phyloP scores from a whole-genome alignment of 2,888 invertebrate genomes.

The Biston stratarius region DNA sequence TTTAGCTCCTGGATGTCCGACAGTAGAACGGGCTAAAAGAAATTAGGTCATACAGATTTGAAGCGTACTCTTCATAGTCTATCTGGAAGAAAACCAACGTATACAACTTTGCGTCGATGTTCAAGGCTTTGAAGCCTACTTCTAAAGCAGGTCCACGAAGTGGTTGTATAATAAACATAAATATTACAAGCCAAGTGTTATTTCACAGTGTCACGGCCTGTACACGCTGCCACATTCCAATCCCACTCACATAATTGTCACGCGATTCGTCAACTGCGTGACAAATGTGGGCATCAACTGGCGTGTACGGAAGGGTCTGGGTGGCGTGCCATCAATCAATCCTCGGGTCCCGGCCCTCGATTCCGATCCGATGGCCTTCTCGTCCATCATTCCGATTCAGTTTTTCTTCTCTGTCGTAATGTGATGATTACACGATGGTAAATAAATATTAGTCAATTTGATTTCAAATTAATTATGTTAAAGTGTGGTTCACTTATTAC shows the following conservation, averaged over 20 bases:
- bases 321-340: conserved; percentile 55
- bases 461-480: neutral
- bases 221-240: conserved; percentile 24
- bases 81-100: too few species aligned
- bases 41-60: too few species aligned
- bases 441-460: conserved; percentile 1
- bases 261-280: conserved; percentile 56
- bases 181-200: too few species aligned
- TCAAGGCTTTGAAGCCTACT: too few species aligned
- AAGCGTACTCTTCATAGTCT: too few species aligned
- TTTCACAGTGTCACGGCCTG: neutral
- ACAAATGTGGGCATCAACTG: conserved; percentile 59
- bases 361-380: conserved; percentile 15
- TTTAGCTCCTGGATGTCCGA: too few species aligned
- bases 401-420: conserved; percentile 20
- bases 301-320: conserved; percentile 43
- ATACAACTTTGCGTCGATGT: too few species aligned
- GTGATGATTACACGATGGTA: conserved; percentile 10
- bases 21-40: too few species aligned
- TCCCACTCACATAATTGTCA: conserved; percentile 48
- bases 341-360: conserved; percentile 12
- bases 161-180: too few species aligned
- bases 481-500: too few species aligned
- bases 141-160: too few species aligned
- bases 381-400: conserved; percentile 25